A percentile compares a stretch with the other conserved stretches of the same genome.
Evolutionary conservation across 2,797 vertebrate genomes (phyloP).

Genomic region (Prionace glauca): DNA sequence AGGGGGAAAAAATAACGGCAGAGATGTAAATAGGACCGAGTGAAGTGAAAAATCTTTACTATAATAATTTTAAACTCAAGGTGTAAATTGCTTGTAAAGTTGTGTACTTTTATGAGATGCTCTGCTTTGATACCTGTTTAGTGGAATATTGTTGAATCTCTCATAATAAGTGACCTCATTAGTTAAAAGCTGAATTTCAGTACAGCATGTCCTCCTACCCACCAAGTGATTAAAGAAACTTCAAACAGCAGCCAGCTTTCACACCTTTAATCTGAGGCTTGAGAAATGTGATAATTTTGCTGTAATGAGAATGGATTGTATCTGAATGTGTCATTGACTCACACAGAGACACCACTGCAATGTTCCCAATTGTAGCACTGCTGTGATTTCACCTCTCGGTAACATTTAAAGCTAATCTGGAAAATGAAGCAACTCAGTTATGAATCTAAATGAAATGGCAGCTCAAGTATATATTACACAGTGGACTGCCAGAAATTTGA

Average conservation of each 20-base stretch:
- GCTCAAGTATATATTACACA: not conserved
- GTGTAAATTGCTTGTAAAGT: conserved; percentile 3
- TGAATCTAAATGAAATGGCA: conserved; percentile 11
- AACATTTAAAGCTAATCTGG: conserved; percentile 34
- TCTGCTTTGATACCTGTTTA: conserved; percentile 24
- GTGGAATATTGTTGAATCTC: conserved; percentile 8
- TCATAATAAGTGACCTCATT: conserved; percentile 36
- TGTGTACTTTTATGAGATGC: conserved; percentile 14
- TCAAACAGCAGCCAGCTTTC: conserved; percentile 35
- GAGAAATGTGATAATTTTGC: conserved; percentile 38
- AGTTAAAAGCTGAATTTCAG: conserved; percentile 36
- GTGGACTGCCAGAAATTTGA: not conserved
- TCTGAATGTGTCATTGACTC: conserved; percentile 36
- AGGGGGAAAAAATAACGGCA: not conserved
- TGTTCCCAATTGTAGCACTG: conserved; percentile 23
- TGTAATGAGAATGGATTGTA: conserved; percentile 35
- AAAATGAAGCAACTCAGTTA: conserved; percentile 16
- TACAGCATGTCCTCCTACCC: conserved; percentile 35
- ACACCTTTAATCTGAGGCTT: conserved; percentile 37
- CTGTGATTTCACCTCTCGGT: conserved; percentile 26
- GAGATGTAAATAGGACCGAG: not conserved
- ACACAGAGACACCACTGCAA: conserved; percentile 36
- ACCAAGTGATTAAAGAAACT: conserved; percentile 32
- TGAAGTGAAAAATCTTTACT: not conserved
- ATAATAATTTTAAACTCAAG: not conserved